phyloP scores from a whole-genome alignment of 2,888 invertebrate species.

The Tigriopus californicus region DNA sequence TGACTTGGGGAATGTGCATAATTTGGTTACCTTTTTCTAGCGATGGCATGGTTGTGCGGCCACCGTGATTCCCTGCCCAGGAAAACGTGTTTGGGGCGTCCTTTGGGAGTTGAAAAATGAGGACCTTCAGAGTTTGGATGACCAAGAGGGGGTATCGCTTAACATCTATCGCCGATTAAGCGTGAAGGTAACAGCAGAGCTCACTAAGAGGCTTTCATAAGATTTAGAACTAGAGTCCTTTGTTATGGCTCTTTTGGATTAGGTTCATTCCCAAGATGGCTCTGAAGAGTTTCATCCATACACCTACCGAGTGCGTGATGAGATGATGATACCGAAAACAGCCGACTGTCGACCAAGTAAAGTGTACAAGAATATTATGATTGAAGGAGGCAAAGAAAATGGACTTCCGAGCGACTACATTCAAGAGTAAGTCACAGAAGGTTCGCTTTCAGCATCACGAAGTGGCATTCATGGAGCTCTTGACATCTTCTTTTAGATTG shows the following conservation, averaged over 20 bases:
- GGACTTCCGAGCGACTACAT: background rate
- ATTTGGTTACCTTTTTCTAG: background rate
- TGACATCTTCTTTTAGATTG: too few relatives aligned
- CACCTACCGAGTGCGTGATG: too few relatives aligned
- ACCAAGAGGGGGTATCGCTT: slow-evolving; percentile 1
- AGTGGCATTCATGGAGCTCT: too few relatives aligned
- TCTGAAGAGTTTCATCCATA: too few relatives aligned
- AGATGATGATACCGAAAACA: too few relatives aligned
- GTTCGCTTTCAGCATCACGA: too few relatives aligned
- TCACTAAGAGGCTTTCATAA: too few relatives aligned
- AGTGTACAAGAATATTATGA: slow-evolving; percentile 5
- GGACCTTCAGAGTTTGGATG: background rate
- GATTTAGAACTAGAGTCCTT: background rate
- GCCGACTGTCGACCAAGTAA: background rate
- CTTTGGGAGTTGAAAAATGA: slow-evolving; percentile 5
- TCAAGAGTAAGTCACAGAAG: background rate
- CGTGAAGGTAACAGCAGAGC: background rate
- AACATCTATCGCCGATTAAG: background rate
- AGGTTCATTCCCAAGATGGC: background rate
- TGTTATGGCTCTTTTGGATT: background rate
- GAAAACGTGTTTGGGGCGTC: background rate
- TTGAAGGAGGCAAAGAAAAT: slow-evolving; percentile 9
- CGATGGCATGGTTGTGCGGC: slow-evolving; percentile 5
- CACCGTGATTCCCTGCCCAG: background rate
- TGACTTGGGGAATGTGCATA: background rate